A percentile compares a stretch with the other conserved stretches of the same genome.
phyloP scores from a whole-genome alignment of 2,797 vertebrate genomes.

The Austrolebias charrua region DNA sequence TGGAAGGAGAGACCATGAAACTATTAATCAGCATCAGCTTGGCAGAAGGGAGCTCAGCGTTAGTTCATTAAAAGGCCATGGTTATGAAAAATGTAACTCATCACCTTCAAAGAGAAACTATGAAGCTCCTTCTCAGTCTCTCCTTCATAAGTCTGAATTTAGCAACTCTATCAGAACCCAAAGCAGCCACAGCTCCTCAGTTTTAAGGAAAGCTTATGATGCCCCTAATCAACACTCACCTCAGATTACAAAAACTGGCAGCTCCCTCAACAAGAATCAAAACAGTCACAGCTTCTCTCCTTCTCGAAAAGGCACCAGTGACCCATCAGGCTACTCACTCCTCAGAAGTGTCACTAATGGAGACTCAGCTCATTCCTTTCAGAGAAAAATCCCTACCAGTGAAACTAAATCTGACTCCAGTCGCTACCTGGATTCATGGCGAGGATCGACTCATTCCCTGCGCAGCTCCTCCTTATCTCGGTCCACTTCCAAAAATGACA shows the following conservation, averaged over 20 bases:
- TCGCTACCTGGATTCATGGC: conserved; percentile 63
- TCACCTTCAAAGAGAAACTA: conserved; percentile 60
- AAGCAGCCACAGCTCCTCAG: conserved; percentile 39
- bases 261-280: conserved; percentile 40
- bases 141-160: conserved; percentile 52
- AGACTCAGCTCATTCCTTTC: conserved; percentile 48
- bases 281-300: conserved; percentile 55
- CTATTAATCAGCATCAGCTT: conserved; percentile 35
- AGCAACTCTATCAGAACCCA: conserved; percentile 30
- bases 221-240: conserved; percentile 35
- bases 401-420: conserved; percentile 53
- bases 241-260: conserved; percentile 51
- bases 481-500: conserved; percentile 44
- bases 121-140: conserved; percentile 57
- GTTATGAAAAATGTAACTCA: conserved; percentile 51
- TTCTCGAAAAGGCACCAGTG: conserved; percentile 38
- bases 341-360: conserved; percentile 60
- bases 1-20: conserved; percentile 52
- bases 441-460: conserved; percentile 64
- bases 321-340: conserved; percentile 61
- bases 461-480: conserved; percentile 66
- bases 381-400: conserved; percentile 48
- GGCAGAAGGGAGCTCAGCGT: conserved; percentile 52
- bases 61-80: conserved; percentile 29
- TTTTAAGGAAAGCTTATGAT: conserved; percentile 52